Conservation (phyloP, 2,888 invertebrate species). For the Endotricha flammealis region DNA sequence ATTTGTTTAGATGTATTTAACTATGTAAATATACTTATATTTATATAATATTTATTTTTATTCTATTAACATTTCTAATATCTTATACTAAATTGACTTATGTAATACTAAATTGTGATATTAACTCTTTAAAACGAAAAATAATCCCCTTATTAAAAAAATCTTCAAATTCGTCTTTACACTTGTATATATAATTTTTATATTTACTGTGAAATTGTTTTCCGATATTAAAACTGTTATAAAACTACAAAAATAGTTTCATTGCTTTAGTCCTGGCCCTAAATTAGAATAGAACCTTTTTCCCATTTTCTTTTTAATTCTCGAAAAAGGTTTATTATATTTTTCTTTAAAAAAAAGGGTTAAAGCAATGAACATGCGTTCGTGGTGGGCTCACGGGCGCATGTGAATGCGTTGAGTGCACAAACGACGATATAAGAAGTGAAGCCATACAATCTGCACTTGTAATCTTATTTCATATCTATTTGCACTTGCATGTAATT, state of each 20-base stretch:
- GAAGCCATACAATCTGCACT: constrained; percentile 31
- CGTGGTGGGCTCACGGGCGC: constrained; percentile 16
- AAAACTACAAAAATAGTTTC: constrained; percentile 54
- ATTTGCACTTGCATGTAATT: constrained; percentile 18
- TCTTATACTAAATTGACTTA: constrained; percentile 14
- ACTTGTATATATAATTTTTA: constrained; percentile 19
- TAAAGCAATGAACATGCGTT: constrained; percentile 70
- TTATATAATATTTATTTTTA: no score
- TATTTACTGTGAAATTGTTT: constrained; percentile 36
- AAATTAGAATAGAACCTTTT: constrained; percentile 17
- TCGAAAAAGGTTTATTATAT: constrained; percentile 12
- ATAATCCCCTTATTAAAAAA: constrained; percentile 11
- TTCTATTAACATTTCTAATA: no score
- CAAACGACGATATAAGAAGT: constrained; percentile 21
- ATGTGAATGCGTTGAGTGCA: constrained; percentile 11
- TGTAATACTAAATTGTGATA: constrained; percentile 28
- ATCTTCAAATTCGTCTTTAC: constrained; percentile 14
- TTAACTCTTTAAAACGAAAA: constrained; percentile 15
- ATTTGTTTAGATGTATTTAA: no score
- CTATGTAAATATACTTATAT: no score
- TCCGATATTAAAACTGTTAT: constrained; percentile 48
- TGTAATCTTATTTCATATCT: constrained; percentile 37
- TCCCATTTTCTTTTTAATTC: constrained; percentile 14
- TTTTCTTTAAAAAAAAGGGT: constrained; percentile 38
- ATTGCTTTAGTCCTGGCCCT: constrained; percentile 71